These are phyloP conservation scores for Hartigia nigra DNA, from an alignment of 2,888 invertebrate genomes.

Conservation along the genomic window DNA sequence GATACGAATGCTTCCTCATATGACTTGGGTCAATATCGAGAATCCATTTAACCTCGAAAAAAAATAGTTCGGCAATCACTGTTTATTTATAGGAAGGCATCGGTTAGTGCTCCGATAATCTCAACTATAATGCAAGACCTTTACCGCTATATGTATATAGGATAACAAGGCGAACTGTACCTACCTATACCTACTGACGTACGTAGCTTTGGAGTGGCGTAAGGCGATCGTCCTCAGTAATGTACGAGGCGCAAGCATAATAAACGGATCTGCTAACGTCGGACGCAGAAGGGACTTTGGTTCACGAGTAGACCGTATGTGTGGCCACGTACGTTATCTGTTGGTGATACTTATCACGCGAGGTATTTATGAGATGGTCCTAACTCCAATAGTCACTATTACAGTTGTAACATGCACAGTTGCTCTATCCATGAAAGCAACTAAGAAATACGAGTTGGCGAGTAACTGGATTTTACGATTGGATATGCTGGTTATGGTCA, in stretches of 20 bases:
- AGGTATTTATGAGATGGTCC: not conserved
- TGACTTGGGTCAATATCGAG: not conserved
- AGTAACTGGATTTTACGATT: conserved; percentile 5
- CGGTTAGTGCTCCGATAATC: not conserved
- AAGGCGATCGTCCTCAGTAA: conserved; percentile 30
- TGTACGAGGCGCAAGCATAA: conserved; percentile 42
- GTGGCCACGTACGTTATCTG: not conserved
- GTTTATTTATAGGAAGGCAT: not conserved
- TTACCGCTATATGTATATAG: not conserved
- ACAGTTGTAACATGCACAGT: not conserved
- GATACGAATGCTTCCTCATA: not conserved
- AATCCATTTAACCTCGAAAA: not conserved
- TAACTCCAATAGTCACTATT: not conserved
- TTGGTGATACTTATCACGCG: not conserved
- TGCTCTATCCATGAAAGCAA: not conserved
- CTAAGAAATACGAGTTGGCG: not conserved
- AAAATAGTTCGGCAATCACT: not conserved
- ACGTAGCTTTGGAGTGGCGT: not conserved
- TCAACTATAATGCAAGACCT: not conserved
- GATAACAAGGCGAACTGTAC: not conserved
- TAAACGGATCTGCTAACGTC: conserved; percentile 50
- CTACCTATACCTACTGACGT: not conserved
- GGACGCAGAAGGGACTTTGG: conserved; percentile 39
- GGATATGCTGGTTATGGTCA: not conserved
- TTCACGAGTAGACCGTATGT: conserved; percentile 49